These are phyloP conservation scores for Capreolus pygargus DNA, from an alignment of 2,113 vertebrate species.

Conservation along the genomic window DNA sequence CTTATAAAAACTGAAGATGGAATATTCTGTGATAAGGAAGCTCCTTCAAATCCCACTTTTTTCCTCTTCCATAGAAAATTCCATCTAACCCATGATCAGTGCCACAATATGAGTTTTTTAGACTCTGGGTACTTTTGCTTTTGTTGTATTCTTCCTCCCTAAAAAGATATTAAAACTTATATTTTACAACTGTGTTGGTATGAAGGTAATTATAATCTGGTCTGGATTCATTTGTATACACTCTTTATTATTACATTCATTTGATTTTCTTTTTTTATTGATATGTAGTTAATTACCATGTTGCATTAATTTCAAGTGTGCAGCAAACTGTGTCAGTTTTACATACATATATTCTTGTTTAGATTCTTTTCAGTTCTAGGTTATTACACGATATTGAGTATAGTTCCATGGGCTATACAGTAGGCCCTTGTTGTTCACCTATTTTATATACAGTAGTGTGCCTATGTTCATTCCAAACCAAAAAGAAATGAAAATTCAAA, in stretches of 20 bases:
- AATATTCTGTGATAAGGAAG: slow-evolving; percentile 85
- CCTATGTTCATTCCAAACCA: not conserved
- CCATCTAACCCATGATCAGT: not conserved
- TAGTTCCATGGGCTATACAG: not conserved
- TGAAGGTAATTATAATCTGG: not conserved
- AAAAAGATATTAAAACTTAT: not conserved
- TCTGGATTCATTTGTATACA: not conserved
- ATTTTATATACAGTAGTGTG: not conserved
- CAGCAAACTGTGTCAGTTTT: not conserved
- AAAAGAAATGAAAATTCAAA: not conserved
- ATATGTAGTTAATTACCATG: not conserved
- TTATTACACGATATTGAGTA: not conserved
- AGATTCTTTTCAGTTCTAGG: not conserved
- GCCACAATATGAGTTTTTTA: rapidly evolving
- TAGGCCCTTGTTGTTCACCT: not conserved
- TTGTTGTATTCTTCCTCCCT: not conserved
- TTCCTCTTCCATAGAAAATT: slow-evolving; percentile 8
- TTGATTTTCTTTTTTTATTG: not conserved
- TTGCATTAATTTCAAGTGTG: not conserved
- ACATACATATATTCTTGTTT: not conserved
- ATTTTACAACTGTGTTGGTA: not conserved
- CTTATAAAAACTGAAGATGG: slow-evolving; percentile 93
- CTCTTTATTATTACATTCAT: not conserved
- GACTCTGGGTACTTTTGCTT: not conserved
- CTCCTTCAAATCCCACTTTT: slow-evolving; percentile 77